Base-by-base conservation (phyloP, 2,797 vertebrate genomes). In the Gallinago solitaria region DNA sequence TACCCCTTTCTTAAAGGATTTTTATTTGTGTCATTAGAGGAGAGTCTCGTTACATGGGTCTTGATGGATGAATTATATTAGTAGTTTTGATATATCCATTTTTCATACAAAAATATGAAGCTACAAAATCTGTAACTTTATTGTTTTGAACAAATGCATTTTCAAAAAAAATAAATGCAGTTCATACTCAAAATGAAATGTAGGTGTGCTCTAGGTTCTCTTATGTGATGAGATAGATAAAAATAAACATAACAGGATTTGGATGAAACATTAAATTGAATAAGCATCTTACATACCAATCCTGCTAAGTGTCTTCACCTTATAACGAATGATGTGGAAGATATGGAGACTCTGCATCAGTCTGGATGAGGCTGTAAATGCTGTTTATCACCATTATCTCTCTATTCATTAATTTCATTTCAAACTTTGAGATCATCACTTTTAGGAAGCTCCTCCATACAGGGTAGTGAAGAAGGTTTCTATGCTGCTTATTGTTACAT, bases 401-500 rank as follows among this genome's bases (percentile, higher is more conserved):
- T 84, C 63, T 63, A 78, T 93, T 95, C 79, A 85, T 91, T 85
- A 54, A 80, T 93, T 95, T 95, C 0, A 5, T 77, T 92, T 90
- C 53, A 83, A 5, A 37, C 37, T 92, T 94, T 48, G 53, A 95
- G 51, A 61, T 47, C 0, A 1, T 87, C 45, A 71, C 27, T 95
- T 92, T 80, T 77, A 87, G 33, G 45, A 90, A 85, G 59, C 57
- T 89, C 30, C 68, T 87, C 61, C 45, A 20, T 51, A 85, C n/a
- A 61, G 45, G 45, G 47, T 25, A 83, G 53, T 23, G 53, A 92
- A 75, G 81, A 83, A 39, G 7, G 14, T 65, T 93, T 78, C 85
- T 83, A 7, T 87, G 35, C 50, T 89, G 28, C 68, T 92, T 88
- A 76, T 85, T 93, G 91, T 94, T 94, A 47, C 57, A 27, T 84